These are phyloP conservation scores for Sebastes baramenuke DNA, from an alignment of 2,797 vertebrate species.

Conservation along the genomic window DNA sequence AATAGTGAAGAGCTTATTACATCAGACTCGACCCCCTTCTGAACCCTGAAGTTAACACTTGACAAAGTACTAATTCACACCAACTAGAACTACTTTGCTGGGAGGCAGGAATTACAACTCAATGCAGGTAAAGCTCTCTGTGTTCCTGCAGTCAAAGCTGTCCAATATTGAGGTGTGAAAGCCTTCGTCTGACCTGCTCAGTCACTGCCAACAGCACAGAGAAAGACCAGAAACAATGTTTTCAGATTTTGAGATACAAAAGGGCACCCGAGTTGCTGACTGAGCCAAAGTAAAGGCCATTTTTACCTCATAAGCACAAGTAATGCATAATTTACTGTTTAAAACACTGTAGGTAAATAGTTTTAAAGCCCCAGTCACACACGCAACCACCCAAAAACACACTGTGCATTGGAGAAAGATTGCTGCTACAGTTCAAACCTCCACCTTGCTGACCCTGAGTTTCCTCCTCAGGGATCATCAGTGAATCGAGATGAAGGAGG, in stretches of 20 bases:
- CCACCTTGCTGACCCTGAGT: neutral
- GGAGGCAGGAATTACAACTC: neutral
- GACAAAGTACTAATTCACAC: neutral
- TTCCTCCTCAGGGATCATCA: constrained; percentile 35
- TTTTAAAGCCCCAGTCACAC: neutral
- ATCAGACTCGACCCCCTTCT: neutral
- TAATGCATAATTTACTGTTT: constrained; percentile 26
- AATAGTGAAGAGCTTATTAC: neutral
- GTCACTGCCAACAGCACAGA: neutral
- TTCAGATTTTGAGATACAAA: neutral
- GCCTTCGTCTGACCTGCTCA: neutral
- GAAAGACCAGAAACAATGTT: neutral
- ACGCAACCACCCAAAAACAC: neutral
- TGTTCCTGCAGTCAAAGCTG: neutral
- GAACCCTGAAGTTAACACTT: neutral
- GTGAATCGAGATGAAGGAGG: constrained; percentile 18
- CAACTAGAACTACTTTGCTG: neutral
- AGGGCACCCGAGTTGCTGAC: neutral
- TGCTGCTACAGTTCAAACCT: neutral
- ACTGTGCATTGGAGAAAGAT: neutral
- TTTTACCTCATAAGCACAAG: neutral
- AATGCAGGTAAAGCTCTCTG: neutral
- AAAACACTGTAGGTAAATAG: neutral
- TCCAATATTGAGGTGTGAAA: neutral
- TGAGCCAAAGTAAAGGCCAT: neutral